phyloP scores from a whole-genome alignment of 2,888 invertebrate species.

The Trissoscelio sp. region DNA sequence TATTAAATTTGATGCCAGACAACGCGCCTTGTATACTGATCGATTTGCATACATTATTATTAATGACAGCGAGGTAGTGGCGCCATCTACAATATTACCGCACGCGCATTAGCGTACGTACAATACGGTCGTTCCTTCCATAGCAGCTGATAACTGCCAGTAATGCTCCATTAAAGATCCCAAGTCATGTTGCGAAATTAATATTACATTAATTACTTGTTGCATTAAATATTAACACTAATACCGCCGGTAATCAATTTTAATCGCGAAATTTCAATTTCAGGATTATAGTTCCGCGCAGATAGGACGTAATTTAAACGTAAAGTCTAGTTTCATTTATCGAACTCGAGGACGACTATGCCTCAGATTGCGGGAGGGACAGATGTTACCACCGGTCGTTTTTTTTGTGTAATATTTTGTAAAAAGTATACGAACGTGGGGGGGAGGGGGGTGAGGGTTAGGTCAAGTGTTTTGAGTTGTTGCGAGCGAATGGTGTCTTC shows the following conservation, averaged over 20 bases:
- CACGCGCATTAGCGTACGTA: constrained; percentile 68
- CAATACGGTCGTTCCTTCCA: constrained; percentile 70
- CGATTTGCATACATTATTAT: constrained; percentile 66
- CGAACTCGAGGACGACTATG: constrained; percentile 41
- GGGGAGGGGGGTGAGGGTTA: not conserved
- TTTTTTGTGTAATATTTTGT: constrained; percentile 54
- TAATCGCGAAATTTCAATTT: constrained; percentile 59
- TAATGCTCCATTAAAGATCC: constrained; percentile 67
- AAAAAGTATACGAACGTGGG: constrained; percentile 30
- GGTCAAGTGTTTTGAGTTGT: constrained; percentile 28
- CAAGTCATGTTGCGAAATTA: constrained; percentile 61
- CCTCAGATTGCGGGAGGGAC: constrained; percentile 16
- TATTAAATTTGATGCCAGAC: constrained; percentile 61
- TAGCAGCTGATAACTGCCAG: constrained; percentile 70
- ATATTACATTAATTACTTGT: constrained; percentile 55
- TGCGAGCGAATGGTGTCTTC: not conserved
- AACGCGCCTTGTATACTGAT: constrained; percentile 63
- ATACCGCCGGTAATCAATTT: constrained; percentile 53
- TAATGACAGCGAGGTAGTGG: constrained; percentile 62
- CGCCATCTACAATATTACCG: constrained; percentile 66
- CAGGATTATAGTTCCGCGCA: constrained; percentile 50
- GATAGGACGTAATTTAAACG: constrained; percentile 42
- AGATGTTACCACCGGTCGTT: constrained; percentile 23
- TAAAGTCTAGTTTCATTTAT: constrained; percentile 46
- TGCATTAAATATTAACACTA: constrained; percentile 56